Percentiles rank a stretch among this genome's conserved stretches.
phyloP scores from a whole-genome alignment of 1,140 invertebrate species.

The Caenorhabditis tropicalis region DNA sequence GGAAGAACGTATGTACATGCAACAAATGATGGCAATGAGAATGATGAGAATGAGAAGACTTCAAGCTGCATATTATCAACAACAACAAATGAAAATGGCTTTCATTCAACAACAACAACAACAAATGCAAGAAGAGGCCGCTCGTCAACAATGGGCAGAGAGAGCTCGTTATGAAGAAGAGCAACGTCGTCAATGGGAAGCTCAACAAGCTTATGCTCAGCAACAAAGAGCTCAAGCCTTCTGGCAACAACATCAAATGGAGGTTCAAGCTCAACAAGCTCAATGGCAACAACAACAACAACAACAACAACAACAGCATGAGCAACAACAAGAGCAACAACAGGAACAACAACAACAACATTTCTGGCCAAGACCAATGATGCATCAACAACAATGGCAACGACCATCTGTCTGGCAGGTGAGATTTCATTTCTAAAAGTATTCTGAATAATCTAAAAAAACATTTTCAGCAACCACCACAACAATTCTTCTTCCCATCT shows the following conservation, averaged over 20 bases:
- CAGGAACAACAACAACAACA: background rate
- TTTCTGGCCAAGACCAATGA: slow-evolving; percentile 26
- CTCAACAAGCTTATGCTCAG: slow-evolving; percentile 44
- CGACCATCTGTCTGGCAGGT: slow-evolving; percentile 33
- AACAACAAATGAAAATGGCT: slow-evolving; percentile 47
- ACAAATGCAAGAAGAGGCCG: slow-evolving; percentile 14
- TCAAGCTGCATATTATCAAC: slow-evolving; percentile 30
- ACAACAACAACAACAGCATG: slow-evolving; percentile 30
- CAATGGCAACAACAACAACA: slow-evolving; percentile 18
- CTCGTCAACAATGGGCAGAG: slow-evolving; percentile 40
- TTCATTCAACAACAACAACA: slow-evolving; percentile 4
- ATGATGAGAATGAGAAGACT: slow-evolving; percentile 39
- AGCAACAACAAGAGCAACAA: slow-evolving; percentile 22
- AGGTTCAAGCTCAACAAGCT: slow-evolving; percentile 14
- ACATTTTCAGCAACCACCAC: slow-evolving; percentile 20
- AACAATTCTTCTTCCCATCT: slow-evolving; percentile 28
- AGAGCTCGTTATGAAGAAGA: slow-evolving; percentile 12
- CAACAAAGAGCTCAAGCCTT: slow-evolving; percentile 38
- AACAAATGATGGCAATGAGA: slow-evolving; percentile 35
- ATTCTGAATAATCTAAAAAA: background rate
- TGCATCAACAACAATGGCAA: slow-evolving; percentile 29
- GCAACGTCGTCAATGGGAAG: slow-evolving; percentile 15
- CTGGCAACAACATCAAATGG: slow-evolving; percentile 44
- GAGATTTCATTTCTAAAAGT: background rate
- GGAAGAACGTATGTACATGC: slow-evolving; percentile 27